Percentiles rank a stretch among this genome's conserved stretches.
phyloP scores from a whole-genome alignment of 1,140 invertebrate genomes.

The Calephelis virginiensis region DNA sequence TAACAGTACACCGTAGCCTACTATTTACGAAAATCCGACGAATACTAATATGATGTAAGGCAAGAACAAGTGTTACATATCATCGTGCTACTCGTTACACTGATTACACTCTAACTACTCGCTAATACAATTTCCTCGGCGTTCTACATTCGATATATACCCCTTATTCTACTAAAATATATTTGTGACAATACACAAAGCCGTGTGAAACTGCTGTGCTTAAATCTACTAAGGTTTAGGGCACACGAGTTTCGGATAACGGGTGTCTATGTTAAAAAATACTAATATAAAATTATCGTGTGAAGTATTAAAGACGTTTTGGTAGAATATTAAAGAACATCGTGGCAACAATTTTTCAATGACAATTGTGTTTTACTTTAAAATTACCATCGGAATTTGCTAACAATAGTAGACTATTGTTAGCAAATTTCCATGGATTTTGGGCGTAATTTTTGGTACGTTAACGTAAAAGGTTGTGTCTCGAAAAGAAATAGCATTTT shows the following conservation, averaged over 20 bases:
- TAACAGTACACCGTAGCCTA: background rate
- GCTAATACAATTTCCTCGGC: slow-evolving; percentile 16
- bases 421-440: too few species aligned
- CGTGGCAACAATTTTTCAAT: background rate
- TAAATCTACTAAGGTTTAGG: slow-evolving; percentile 1
- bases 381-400: background rate
- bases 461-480: too few species aligned
- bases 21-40: slow-evolving; percentile 15
- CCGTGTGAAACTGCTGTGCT: slow-evolving; percentile 1
- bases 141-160: slow-evolving; percentile 20
- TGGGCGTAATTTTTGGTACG: too few species aligned
- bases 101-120: slow-evolving; percentile 20
- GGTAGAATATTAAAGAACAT: background rate
- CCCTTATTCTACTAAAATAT: slow-evolving; percentile 11
- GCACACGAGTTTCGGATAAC: background rate
- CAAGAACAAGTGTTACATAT: slow-evolving; percentile 28
- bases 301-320: background rate
- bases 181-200: slow-evolving; percentile 18
- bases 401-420: too few species aligned
- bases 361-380: background rate
- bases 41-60: slow-evolving; percentile 30
- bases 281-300: background rate
- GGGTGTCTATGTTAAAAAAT: background rate
- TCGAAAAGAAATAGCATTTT: too few species aligned
- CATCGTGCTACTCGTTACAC: slow-evolving; percentile 25